A percentile compares a stretch with the other conserved stretches of the same genome.
Evolutionary conservation across 2,888 invertebrate species (phyloP).

Genomic region (Cacoxenus indagator): DNA sequence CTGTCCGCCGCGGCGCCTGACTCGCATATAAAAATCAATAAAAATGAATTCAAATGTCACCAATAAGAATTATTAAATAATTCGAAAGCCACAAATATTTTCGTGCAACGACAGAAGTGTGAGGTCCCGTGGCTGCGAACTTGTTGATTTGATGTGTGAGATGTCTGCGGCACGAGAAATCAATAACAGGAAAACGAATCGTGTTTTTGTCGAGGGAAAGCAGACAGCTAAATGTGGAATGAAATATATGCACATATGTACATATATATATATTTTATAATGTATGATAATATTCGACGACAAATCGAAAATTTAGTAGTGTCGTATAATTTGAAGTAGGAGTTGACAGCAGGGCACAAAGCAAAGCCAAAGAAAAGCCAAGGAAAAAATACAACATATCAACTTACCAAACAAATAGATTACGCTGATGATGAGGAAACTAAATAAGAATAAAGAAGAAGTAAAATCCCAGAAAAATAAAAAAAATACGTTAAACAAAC

Average conservation of each 20-base stretch:
- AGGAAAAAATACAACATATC: constrained; percentile 4
- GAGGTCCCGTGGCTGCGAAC: constrained; percentile 54
- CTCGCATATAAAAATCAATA: constrained; percentile 63
- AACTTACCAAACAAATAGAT: constrained; percentile 1
- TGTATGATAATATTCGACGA: not conserved
- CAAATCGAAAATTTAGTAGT: not conserved
- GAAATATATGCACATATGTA: too few species aligned
- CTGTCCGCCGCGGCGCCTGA: constrained; percentile 54
- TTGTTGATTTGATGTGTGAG: not conserved
- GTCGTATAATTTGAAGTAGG: not conserved
- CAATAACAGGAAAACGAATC: not conserved
- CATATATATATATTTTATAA: not conserved
- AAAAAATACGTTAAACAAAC: not conserved
- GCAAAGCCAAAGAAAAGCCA: not conserved
- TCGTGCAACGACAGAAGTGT: constrained; percentile 41
- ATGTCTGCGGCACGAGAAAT: not conserved
- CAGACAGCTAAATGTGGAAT: not conserved
- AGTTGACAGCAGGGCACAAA: constrained; percentile 2
- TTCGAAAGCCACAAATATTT: constrained; percentile 1
- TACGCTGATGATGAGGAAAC: not conserved
- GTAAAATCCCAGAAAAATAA: not conserved
- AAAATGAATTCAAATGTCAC: constrained; percentile 65
- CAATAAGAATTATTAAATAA: constrained; percentile 16
- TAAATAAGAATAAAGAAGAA: not conserved
- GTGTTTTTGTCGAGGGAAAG: not conserved